A percentile compares a stretch with the other conserved stretches of the same genome.
phyloP scores from a whole-genome alignment of 2,113 vertebrate genomes.

The Mastomys natalensis region DNA sequence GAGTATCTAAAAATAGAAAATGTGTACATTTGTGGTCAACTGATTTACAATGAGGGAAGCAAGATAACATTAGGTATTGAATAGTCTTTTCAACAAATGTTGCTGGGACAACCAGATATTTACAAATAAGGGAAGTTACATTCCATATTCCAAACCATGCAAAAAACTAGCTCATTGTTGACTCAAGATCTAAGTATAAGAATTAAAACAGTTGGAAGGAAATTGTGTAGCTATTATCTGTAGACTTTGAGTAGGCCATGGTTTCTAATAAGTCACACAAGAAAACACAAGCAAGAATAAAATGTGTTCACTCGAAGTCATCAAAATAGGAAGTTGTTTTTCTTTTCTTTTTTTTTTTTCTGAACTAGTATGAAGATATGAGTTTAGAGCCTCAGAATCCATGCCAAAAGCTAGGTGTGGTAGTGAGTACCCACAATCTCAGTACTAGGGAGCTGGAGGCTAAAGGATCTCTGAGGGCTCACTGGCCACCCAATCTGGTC shows the following conservation, averaged over 20 bases:
- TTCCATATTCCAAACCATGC: neutral
- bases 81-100: neutral
- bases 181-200: slow-evolving; percentile 1
- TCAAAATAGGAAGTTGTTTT: neutral
- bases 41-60: neutral
- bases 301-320: neutral
- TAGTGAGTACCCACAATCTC: neutral
- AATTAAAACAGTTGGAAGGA: neutral
- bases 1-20: neutral
- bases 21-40: neutral
- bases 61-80: neutral
- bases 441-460: neutral
- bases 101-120: neutral
- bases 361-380: neutral
- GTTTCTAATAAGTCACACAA: neutral
- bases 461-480: neutral
- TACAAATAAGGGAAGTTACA: neutral
- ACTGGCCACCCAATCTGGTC: too few species aligned
- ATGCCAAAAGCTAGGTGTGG: neutral
- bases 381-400: neutral
- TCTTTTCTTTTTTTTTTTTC: neutral
- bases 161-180: neutral
- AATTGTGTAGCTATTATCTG: neutral
- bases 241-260: neutral
- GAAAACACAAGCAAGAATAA: neutral